Evolutionary conservation across 2,113 vertebrate genomes (phyloP).

Genomic region (Excalfactoria chinensis): DNA sequence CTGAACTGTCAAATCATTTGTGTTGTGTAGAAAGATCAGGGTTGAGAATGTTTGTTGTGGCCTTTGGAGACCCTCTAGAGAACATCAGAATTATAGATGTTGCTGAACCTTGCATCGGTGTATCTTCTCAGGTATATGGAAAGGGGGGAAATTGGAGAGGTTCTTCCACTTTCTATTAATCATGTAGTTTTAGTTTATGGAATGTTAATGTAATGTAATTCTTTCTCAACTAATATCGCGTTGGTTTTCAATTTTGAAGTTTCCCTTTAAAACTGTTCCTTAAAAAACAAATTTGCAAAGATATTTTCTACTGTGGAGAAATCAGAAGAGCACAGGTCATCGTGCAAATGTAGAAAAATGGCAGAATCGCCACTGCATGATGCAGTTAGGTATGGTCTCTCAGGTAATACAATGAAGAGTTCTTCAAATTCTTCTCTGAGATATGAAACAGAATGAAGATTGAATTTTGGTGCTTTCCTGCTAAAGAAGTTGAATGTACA

Average conservation of each 20-base stretch:
- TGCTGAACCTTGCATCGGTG: not conserved
- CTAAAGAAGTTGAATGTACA: not conserved
- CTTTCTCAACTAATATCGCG: not conserved
- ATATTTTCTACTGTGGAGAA: not conserved
- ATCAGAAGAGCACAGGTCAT: not conserved
- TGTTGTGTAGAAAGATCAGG: not conserved
- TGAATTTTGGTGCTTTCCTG: slow-evolving; percentile 6
- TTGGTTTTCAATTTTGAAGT: not conserved
- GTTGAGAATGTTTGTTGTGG: not conserved
- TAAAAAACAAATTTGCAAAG: not conserved
- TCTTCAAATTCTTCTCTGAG: not conserved
- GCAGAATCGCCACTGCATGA: not conserved
- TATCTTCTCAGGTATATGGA: not conserved
- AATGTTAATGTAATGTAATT: not conserved
- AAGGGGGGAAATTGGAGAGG: not conserved
- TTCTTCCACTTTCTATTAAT: not conserved
- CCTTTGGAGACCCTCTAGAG: not conserved
- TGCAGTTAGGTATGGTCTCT: not conserved
- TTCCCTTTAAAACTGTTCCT: not conserved
- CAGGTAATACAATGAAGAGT: not conserved
- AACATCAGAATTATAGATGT: not conserved
- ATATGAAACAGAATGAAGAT: not conserved
- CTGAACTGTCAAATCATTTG: not conserved
- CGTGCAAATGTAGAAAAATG: not conserved
- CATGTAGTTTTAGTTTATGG: not conserved